These are phyloP conservation scores for Sialis lutaria DNA, from an alignment of 2,888 invertebrate genomes.

Conservation along the genomic window DNA sequence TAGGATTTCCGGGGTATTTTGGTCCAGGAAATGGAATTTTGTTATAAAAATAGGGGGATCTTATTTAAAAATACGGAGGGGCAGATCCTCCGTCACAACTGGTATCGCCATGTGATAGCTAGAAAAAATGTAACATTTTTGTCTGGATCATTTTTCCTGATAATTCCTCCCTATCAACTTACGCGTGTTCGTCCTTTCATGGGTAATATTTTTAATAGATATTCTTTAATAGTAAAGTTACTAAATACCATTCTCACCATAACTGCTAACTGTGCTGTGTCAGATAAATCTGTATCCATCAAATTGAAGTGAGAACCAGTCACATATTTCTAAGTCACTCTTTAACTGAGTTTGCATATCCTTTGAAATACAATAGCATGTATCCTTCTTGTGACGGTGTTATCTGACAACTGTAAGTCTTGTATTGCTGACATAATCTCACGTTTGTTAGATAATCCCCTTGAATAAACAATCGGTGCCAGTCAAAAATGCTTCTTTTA, in stretches of 20 bases:
- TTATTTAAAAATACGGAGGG: too few relatives aligned
- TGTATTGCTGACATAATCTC: constrained; percentile 14
- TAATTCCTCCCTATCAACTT: too few relatives aligned
- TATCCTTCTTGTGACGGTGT: too few relatives aligned
- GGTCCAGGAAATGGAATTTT: too few relatives aligned
- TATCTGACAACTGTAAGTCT: constrained; percentile 13
- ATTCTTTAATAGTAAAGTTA: constrained; percentile 10
- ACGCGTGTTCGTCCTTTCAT: constrained; percentile 10
- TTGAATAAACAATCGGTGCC: constrained; percentile 9
- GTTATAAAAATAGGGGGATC: too few relatives aligned
- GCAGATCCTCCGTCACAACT: too few relatives aligned
- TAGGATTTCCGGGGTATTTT: too few relatives aligned
- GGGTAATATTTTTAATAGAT: constrained; percentile 10
- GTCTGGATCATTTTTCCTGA: too few relatives aligned
- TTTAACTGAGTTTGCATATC: constrained; percentile 6
- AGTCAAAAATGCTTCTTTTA: constrained; percentile 8
- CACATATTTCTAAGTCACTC: constrained; percentile 7
- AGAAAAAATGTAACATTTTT: too few relatives aligned
- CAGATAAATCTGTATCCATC: constrained; percentile 8
- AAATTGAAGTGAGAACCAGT: constrained; percentile 10
- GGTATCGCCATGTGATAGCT: too few relatives aligned
- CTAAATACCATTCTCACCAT: constrained; percentile 11
- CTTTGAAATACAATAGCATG: too few relatives aligned
- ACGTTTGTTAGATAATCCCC: constrained; percentile 13
- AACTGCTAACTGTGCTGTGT: constrained; percentile 10